Evolutionary conservation across 2,888 invertebrate species (phyloP).

Genomic region (Uropetala carovei): DNA sequence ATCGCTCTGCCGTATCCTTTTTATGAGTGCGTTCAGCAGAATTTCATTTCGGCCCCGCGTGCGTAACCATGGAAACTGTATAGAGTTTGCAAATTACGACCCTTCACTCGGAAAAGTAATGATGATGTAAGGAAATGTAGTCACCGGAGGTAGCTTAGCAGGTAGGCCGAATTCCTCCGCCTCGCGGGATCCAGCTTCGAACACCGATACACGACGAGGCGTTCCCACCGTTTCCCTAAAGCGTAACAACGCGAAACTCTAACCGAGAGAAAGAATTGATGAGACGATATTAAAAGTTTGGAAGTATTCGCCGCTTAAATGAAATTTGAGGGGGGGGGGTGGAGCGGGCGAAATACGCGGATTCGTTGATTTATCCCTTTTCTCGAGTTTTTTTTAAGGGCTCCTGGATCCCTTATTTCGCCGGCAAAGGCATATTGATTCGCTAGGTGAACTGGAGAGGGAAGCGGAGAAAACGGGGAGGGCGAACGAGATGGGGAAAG

Average conservation of each 20-base stretch:
- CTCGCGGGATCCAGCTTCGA: not conserved
- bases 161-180: not conserved
- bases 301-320: not conserved
- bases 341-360: not conserved
- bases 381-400: slow-evolving; percentile 24
- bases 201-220: not conserved
- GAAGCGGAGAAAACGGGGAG: not conserved
- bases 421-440: slow-evolving; percentile 15
- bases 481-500: not conserved
- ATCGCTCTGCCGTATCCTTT: slow-evolving; percentile 41
- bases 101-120: slow-evolving; percentile 52
- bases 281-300: not conserved
- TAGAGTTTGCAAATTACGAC: slow-evolving; percentile 62
- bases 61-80: slow-evolving; percentile 57
- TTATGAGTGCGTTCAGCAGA: slow-evolving; percentile 56
- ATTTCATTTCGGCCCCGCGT: slow-evolving; percentile 52
- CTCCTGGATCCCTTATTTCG: slow-evolving; percentile 29
- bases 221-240: not conserved
- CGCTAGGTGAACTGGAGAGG: slow-evolving; percentile 17
- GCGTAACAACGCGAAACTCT: not conserved
- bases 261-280: not conserved
- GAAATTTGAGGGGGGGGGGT: not conserved
- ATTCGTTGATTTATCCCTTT: slow-evolving; percentile 31
- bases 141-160: slow-evolving; percentile 50
- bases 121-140: slow-evolving; percentile 61